Percentiles rank a stretch among this genome's conserved stretches.
Conservation (phyloP, 2,888 invertebrate genomes). For the Drosophila nigricruria region DNA sequence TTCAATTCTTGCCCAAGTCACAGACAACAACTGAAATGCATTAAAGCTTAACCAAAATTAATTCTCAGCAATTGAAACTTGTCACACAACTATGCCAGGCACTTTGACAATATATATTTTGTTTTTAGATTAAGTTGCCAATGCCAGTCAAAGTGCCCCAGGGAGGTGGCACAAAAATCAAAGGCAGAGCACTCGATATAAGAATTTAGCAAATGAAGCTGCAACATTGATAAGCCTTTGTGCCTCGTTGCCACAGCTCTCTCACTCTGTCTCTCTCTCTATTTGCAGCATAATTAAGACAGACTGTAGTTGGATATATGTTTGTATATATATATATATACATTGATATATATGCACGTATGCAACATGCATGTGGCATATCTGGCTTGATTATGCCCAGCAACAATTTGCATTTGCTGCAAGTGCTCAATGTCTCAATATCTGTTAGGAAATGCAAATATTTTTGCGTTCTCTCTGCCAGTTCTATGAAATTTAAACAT, state of each 20-base stretch:
- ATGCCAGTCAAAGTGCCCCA: slow-evolving; percentile 22
- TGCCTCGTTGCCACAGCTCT: neutral
- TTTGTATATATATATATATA: slow-evolving; percentile 5
- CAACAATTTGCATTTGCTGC: slow-evolving; percentile 58
- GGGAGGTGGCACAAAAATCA: slow-evolving; percentile 54
- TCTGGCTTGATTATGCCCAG: slow-evolving; percentile 44
- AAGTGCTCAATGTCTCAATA: slow-evolving; percentile 58
- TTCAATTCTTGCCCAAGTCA: neutral
- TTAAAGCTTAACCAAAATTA: slow-evolving; percentile 3
- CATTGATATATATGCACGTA: neutral
- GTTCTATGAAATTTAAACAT: slow-evolving; percentile 70
- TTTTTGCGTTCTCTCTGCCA: slow-evolving; percentile 38
- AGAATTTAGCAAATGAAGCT: slow-evolving; percentile 30
- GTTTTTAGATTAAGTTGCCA: slow-evolving; percentile 32
- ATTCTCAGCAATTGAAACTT: slow-evolving; percentile 19
- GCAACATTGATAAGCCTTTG: slow-evolving; percentile 60
- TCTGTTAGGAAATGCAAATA: slow-evolving; percentile 67
- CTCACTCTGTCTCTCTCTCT: slow-evolving; percentile 1
- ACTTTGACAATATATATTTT: slow-evolving; percentile 33
- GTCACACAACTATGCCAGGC: neutral
- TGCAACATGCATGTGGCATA: slow-evolving; percentile 15
- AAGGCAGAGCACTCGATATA: slow-evolving; percentile 7
- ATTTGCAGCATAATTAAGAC: slow-evolving; percentile 44
- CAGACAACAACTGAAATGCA: neutral
- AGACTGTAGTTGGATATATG: slow-evolving; percentile 3